A percentile compares a stretch with the other conserved stretches of the same genome.
phyloP scores from a whole-genome alignment of 1,140 invertebrate genomes.

The Lasaia peninsularis region DNA sequence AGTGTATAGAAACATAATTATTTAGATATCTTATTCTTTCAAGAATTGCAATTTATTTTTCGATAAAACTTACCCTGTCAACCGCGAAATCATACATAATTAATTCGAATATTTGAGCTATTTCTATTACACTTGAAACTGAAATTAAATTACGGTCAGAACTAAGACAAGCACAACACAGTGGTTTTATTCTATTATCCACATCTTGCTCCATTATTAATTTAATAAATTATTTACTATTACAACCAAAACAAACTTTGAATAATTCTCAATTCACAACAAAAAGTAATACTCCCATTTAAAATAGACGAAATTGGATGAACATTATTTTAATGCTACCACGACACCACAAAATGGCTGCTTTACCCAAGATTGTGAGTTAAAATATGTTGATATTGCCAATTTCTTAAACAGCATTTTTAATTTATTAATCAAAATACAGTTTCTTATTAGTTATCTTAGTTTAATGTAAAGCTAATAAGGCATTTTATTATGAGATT shows the following conservation, averaged over 20 bases:
- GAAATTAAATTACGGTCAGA: constrained; percentile 54
- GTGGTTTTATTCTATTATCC: constrained; percentile 41
- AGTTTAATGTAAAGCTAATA: no score
- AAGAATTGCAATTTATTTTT: neutral
- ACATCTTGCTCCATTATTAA: constrained; percentile 62
- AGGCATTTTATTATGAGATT: no score
- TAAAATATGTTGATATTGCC: neutral
- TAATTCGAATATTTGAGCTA: constrained; percentile 54
- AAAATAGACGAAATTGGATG: constrained; percentile 71
- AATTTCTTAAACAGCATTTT: neutral
- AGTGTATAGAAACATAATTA: neutral
- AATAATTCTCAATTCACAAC: constrained; percentile 62
- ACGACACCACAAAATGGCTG: constrained; percentile 75
- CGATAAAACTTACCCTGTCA: constrained; percentile 50
- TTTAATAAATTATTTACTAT: constrained; percentile 28
- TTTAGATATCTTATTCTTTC: neutral
- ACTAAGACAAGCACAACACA: constrained; percentile 60
- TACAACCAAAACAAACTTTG: constrained; percentile 30
- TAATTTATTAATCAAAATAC: no score
- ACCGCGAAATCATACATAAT: constrained; percentile 61
- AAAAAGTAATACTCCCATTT: constrained; percentile 76
- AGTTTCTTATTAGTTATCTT: no score
- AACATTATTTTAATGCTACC: constrained; percentile 48
- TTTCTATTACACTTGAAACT: constrained; percentile 39
- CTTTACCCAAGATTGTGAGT: constrained; percentile 37